Conservation (phyloP, 1,140 invertebrate species). For the Cardiocondyla obscurior region DNA sequence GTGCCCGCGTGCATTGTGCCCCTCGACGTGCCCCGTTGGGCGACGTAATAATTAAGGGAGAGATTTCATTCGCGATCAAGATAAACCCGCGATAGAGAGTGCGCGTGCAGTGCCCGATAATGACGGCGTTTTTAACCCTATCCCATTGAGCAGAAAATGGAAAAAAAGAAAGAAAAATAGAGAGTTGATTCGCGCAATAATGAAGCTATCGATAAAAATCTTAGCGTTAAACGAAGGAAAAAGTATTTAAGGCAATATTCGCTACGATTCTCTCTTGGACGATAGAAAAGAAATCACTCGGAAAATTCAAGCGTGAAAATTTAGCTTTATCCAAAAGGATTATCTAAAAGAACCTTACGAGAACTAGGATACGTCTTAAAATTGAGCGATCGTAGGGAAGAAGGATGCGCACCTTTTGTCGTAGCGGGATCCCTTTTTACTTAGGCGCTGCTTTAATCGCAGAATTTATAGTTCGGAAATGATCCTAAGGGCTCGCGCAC, state of each 20-base stretch:
- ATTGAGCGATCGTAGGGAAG: neutral
- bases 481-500: neutral
- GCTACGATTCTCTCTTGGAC: neutral
- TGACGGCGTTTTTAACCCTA: conserved; percentile 8
- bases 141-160: neutral
- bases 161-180: neutral
- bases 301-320: neutral
- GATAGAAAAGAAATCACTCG: neutral
- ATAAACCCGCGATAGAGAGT: conserved; percentile 69
- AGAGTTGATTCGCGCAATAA: neutral
- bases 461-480: conserved; percentile 47
- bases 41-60: conserved; percentile 77
- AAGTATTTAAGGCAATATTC: neutral
- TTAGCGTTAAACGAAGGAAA: neutral
- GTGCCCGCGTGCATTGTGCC: conserved; percentile 72
- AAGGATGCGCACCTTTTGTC: neutral
- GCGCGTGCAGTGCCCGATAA: conserved; percentile 41
- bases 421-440: neutral
- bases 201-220: neutral
- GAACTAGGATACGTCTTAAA: too few species aligned
- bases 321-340: neutral
- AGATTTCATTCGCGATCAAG: conserved; percentile 73
- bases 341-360: neutral
- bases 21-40: conserved; percentile 64
- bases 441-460: neutral